Base-by-base conservation (phyloP, 2,888 invertebrate genomes). In the Drosophila trichaetosa region DNA sequence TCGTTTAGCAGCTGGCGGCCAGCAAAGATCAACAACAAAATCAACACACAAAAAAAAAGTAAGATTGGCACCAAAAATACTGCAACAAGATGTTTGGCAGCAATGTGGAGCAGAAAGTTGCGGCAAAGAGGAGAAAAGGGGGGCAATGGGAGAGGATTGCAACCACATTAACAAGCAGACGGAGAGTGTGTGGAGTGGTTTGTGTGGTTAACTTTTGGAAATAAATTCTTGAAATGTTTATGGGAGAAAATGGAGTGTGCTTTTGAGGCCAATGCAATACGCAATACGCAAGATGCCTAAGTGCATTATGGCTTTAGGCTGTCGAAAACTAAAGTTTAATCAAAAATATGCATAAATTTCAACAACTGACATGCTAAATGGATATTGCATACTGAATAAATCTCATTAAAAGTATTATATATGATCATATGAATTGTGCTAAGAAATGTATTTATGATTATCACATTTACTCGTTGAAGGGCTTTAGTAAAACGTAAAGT, bases 51-150 rank as follows among this genome's bases (percentile, higher is more conserved):
- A 51, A 66, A 36, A 62, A 56, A 77, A 62, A 67, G 49, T 77
- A 78, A 77, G 78, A 79, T 79, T 77, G 81, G 63, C 73, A 77
- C 81, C 78, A 77, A 78, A 81, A 78, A 57, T 27, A 79, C 79
- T 79, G 79, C 82, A 79, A 42, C 79, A 69, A 73, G 59, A 69
- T 69, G 79, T 79, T 73, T 73, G 79, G 29, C 53, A 13, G 46
- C 38, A 60, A 79, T 72, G 65, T 79, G 78, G 78, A 73, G 78
- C 81, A 78, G 65, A 13, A 10, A 40, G 36, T 53, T 38, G 34
- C n/a, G 24, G 51, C 29, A 48, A 13, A 2, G 42, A 29, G 27
- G 31, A 10, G 21, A 21, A 46, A 13, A 7, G 10, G 40, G 27
- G 60, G 18, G 48, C 4, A n/a, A 27, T 27, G n/a, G 27, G 40